Base-by-base conservation (phyloP, 2,888 invertebrate species). In the Idaea aversata region DNA sequence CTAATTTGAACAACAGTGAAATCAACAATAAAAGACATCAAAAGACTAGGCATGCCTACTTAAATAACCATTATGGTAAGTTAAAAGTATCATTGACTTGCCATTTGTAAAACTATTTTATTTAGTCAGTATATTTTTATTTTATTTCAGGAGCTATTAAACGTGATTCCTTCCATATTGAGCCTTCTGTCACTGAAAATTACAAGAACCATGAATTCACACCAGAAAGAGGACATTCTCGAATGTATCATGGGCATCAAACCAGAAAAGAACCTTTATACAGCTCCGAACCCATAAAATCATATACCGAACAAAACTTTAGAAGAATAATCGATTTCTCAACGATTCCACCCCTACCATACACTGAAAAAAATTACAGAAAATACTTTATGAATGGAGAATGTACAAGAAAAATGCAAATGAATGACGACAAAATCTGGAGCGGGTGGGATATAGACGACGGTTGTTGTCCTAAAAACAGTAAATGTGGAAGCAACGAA, bases 141-240 rank as follows among this genome's bases (percentile, higher is more conserved):
- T 62, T 65, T 69, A 68, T 81, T 81, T 67, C 73, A 88, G 87
- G 73, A 68, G 79, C 75, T 25, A 66, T 79, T n/a, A 84, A 83
- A 72, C 79, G 82, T 5, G 74, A 72, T 58, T 72, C 74, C n/a
- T 61, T 67, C 36, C 74, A 72, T 60, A 63, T 72, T 34, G 69
- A 71, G 25, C 61, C 65, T 61, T 67, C 35, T 10, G 67, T 67
- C 34, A 47, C 63, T 10, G 72, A 71, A 60, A 74, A 73, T 68
- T 73, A 76, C 62, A 75, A 78, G 59, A 69, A 74, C 25, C 70
- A 79, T 61, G 73, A 75, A 59, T 74, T 78, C 63, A 80, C 81
- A 61, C 78, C 73, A 65, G 84, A 87, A 64, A 84, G 79, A 67
- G 86, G 85, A 1, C 85, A 87, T 70, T 85, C 87, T 4, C 82